Evolutionary conservation across 2,888 invertebrate species (phyloP).

Genomic region (Eupithecia exiguata): DNA sequence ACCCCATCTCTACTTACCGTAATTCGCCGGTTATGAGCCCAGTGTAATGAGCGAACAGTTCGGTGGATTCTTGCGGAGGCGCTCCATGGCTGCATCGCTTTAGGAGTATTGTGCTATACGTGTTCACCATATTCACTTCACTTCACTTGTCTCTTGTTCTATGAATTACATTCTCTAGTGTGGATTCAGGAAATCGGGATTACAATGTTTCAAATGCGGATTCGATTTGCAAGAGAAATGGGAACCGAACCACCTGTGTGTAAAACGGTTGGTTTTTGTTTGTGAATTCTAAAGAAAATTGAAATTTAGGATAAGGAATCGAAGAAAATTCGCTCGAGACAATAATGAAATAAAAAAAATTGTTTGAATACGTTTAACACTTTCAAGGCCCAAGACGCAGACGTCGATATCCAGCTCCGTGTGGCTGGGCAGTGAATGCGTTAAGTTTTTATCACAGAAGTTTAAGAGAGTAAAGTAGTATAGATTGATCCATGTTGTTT

Average conservation of each 20-base stretch:
- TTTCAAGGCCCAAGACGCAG: too few species aligned
- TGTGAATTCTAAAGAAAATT: background rate
- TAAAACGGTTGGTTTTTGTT: background rate
- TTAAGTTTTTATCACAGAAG: too few species aligned
- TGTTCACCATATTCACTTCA: background rate
- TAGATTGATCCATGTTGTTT: background rate
- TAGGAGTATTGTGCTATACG: background rate
- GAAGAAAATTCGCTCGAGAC: too few species aligned
- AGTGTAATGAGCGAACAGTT: conserved; percentile 36
- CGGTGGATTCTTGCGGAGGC: conserved; percentile 26
- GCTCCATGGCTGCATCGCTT: conserved; percentile 7
- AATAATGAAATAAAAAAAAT: too few species aligned
- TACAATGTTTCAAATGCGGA: background rate
- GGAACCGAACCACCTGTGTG: background rate
- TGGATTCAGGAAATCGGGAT: background rate
- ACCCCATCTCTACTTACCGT: conserved; percentile 6
- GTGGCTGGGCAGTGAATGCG: too few species aligned
- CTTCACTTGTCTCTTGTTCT: background rate
- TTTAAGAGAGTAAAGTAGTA: too few species aligned
- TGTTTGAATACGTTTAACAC: too few species aligned
- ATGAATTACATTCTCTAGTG: background rate
- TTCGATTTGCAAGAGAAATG: background rate
- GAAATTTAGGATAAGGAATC: background rate
- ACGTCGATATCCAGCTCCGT: too few species aligned
- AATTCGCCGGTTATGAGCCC: conserved; percentile 41